Base-by-base conservation (phyloP, 2,888 invertebrate genomes). In the Hoplodrina blanda region DNA sequence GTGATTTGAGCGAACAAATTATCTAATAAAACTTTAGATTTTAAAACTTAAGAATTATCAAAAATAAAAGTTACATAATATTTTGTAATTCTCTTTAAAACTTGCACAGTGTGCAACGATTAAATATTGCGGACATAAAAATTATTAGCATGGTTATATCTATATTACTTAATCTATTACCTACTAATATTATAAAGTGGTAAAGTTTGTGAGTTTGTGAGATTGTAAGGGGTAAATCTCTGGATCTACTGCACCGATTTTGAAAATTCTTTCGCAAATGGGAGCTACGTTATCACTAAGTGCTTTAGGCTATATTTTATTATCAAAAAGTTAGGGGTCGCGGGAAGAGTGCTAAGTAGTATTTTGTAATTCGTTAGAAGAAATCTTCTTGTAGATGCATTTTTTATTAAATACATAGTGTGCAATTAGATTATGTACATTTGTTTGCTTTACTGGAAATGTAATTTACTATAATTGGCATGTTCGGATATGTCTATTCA, bases 91-190 rank as follows among this genome's bases (percentile, higher is more conserved):
- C 8, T 50, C 17, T 7, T 74, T 70, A 49, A 20, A 69, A 68
- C 73, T 49, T 72, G 73, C 80, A 82, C 78, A 84, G 75, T 74
- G 72, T 8, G 55, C 59, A 81, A 76, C 79, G 73, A 79, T 83
- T 60, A 80, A 63, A 69, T 25, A 60, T 72, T 49, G 19, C 60
- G 52, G 70, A 76, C 74, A 65, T 69, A 84, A 73, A 77, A 53
- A 55, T 17, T 2, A 20, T 62, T 30, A 53, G 17, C 6, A n/a
- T 33, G 25, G 2, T 25, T 25, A 25, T 25, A 25, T 25, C 25
- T 2, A 25, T 25, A 25, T 25, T n/a, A n/a, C n/a, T n/a, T 25
- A 25, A 25, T 25, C 2, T 25, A 25, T n/a, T 25, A 25, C 2
- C 25, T 25, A 25, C 25, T 25, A 25, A 25, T 25, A 25, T 25